A percentile compares a stretch with the other conserved stretches of the same genome.
These are phyloP conservation scores for Urocolius indicus DNA, from an alignment of 2,113 vertebrate species.

Conservation along the genomic window DNA sequence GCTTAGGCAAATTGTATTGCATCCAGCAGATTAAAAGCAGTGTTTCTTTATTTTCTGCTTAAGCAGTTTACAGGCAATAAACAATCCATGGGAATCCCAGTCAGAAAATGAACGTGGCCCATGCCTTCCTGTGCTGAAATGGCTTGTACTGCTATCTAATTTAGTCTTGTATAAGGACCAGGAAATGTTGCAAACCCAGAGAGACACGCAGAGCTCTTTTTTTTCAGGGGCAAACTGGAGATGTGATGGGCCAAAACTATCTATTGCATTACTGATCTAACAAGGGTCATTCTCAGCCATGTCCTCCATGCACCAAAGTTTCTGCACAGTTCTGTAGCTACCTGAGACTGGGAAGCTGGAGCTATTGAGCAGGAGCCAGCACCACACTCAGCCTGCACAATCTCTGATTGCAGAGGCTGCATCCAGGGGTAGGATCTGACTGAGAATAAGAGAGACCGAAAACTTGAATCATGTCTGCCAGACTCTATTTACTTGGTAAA, in stretches of 20 bases:
- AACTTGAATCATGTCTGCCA: not conserved
- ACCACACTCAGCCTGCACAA: not conserved
- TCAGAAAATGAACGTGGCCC: not conserved
- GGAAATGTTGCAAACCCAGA: not conserved
- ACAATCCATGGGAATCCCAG: not conserved
- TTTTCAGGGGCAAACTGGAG: not conserved
- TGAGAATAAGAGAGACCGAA: not conserved
- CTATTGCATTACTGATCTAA: not conserved
- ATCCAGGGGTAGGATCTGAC: not conserved
- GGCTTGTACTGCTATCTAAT: not conserved
- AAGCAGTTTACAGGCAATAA: not conserved
- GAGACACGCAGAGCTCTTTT: not conserved
- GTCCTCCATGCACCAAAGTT: accelerated
- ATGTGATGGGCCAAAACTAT: not conserved
- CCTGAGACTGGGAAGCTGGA: not conserved
- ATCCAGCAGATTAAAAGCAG: not conserved
- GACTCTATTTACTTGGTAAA: not conserved
- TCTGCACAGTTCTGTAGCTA: accelerated
- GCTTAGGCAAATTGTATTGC: not conserved
- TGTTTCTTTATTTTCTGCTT: not conserved
- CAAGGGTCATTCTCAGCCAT: accelerated
- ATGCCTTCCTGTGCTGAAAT: not conserved
- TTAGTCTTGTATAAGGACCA: not conserved
- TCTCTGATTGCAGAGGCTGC: not conserved
- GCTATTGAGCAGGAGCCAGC: accelerated